Base-by-base conservation (phyloP, 2,888 invertebrate genomes). In the Aplocera efformata region DNA sequence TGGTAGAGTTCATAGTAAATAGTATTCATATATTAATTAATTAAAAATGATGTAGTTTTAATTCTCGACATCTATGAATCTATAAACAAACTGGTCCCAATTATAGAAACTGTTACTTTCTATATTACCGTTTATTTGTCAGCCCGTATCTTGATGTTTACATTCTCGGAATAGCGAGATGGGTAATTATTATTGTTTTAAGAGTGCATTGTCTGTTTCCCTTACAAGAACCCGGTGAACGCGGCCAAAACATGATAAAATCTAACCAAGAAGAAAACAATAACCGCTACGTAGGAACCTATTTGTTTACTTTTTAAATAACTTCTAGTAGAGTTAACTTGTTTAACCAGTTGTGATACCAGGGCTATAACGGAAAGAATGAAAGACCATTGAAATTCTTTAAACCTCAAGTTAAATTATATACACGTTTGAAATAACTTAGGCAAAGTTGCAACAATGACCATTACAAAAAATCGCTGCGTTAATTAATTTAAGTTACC, bases 271-370 rank as follows among this genome's bases (percentile, higher is more conserved):
- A 28, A 23, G 21, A 42, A 36, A 29, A 38, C 34, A 39, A 36
- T 36, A 26, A 17, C 13, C 13, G 13, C 13, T 17, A 17, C 13
- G 13, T 17, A 17, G 5, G 13, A 17, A 17, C 13, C 32, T 7
- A 31, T 49, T 42, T 72, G 64, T 72, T 72, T 72, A 64, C 62
- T 62, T 72, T 61, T 57, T 48, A 61, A 66, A 66, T 61, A 64
- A 62, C 60, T 51, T 50, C 52, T 59, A 48, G 52, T 58, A 32
- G 50, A 59, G 54, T 50, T 53, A 65, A 57, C 67, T 63, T 75
- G 73, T 73, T 67, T 72, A 62, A 72, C 69, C 74, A 73, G 72
- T 72, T 68, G 72, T 47, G 41, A 54, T 64, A 70, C 55, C 51
- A 46, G 58, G 49, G 33, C 46, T 26, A 39, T 50, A 51, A 63